Evolutionary conservation across 2,797 vertebrate genomes (phyloP), one percentile per base, ranked within the genome.

Genomic region (Falco novaeseelandiae): DNA sequence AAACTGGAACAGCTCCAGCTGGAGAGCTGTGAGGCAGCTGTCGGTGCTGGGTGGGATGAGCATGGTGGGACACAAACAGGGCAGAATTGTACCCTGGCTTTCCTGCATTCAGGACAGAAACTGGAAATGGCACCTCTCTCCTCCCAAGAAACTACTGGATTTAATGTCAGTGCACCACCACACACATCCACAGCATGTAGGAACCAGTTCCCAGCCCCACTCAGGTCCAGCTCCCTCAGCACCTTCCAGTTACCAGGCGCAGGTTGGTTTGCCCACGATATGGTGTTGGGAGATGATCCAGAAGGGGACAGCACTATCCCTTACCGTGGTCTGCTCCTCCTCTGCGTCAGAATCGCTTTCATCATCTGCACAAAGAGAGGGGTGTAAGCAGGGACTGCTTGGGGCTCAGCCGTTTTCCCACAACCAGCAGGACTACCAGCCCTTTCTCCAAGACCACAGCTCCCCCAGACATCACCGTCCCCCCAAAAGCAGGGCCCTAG

Each of bases 341-440:
- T 99, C 99, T 0, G 98, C 99, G 8, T 99, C 99, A 0, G 99
- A 99, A 96, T 99, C 99, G 3, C 99, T 99, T 96, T 99, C 99
- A 10, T 99, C 99, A 97, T 99, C 99, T 99, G 96, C 6, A 57
- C 81, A 96, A 63, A 96, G 48, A 96, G 29, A 89, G 22, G 30
- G 49, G 9, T 1, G 19, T 87, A 38, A 91, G 38, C 3, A 7
- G 65, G 66, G 19, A 18, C 26, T 2, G 1, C 2, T 5, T 14
- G 18, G 49, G 34, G 40, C 36, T 65, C 67, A 26, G 44, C 36
- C 27, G 14, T 5, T 25, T 61, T 52, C 54, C 89, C 73, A 14
- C 44, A 32, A 8, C 23, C 62, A 85, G 57, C 20, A 55, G 63
- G 22, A 55, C 42, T 9, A 30, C 20, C 69, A 40, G 26, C 5